A percentile compares a stretch with the other conserved stretches of the same genome.
Evolutionary conservation across 2,113 vertebrate genomes (phyloP).

Genomic region (Glaucomys volans): DNA sequence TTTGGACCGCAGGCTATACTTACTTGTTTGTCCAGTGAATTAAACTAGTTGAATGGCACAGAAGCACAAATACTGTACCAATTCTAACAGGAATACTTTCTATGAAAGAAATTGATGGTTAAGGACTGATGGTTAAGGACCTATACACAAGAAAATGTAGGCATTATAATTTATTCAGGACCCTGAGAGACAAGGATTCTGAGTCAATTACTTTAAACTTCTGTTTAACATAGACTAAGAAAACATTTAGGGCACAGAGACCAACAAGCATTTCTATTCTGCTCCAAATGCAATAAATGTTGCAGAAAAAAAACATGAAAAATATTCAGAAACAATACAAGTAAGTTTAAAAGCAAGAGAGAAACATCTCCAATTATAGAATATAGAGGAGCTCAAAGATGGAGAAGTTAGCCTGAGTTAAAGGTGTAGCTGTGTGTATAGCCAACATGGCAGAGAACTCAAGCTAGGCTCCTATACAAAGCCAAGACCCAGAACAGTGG

Average conservation of each 20-base stretch:
- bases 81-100: background rate
- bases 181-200: background rate
- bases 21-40: background rate
- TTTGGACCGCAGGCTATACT: background rate
- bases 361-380: background rate
- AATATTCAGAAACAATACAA: conserved; percentile 6
- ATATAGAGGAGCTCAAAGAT: background rate
- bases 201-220: background rate
- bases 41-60: background rate
- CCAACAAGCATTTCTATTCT: background rate
- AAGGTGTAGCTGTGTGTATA: background rate
- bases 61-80: background rate
- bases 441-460: background rate
- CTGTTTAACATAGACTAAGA: background rate
- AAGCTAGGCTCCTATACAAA: background rate
- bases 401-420: background rate
- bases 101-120: background rate
- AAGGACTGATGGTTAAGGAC: background rate
- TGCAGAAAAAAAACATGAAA: background rate
- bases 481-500: background rate
- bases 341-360: conserved; percentile 1
- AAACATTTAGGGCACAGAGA: background rate
- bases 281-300: background rate
- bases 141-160: background rate
- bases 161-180: background rate